phyloP scores from a whole-genome alignment of 2,888 invertebrate genomes.

The Melinaea menophilus region DNA sequence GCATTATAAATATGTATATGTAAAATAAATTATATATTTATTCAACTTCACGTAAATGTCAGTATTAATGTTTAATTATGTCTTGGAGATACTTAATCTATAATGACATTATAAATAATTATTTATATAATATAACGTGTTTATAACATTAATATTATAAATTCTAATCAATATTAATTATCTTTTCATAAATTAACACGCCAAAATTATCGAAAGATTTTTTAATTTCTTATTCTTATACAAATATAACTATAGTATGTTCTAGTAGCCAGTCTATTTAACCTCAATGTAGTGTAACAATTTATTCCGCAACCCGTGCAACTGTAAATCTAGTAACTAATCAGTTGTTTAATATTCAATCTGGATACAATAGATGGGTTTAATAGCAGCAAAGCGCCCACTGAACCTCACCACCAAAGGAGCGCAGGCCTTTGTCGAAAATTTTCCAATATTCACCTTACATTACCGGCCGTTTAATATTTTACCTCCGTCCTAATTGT shows the following conservation, averaged over 20 bases:
- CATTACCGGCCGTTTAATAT: conserved; percentile 20
- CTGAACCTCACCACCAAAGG: conserved; percentile 34
- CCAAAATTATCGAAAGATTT: no score
- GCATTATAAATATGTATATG: no score
- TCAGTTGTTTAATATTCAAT: conserved; percentile 30
- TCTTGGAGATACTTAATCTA: no score
- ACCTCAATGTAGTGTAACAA: conserved; percentile 10
- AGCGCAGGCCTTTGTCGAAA: conserved; percentile 36
- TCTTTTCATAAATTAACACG: no score
- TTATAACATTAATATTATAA: no score
- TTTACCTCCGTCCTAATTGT: conserved; percentile 10
- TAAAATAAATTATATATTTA: no score
- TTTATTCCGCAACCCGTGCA: background rate
- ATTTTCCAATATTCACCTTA: conserved; percentile 31
- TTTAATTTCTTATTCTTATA: no score
- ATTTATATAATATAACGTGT: no score
- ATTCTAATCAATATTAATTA: no score
- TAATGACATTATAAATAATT: no score
- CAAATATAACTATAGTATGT: background rate
- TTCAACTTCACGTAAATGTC: conserved; percentile 10
- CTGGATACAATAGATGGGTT: conserved; percentile 27
- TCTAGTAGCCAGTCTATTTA: background rate
- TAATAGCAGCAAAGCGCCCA: conserved; percentile 31
- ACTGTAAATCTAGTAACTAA: conserved; percentile 17
- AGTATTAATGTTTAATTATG: conserved; percentile 11